Evolutionary conservation across 2,797 vertebrate species (phyloP).

Genomic region (Psittacula echo): DNA sequence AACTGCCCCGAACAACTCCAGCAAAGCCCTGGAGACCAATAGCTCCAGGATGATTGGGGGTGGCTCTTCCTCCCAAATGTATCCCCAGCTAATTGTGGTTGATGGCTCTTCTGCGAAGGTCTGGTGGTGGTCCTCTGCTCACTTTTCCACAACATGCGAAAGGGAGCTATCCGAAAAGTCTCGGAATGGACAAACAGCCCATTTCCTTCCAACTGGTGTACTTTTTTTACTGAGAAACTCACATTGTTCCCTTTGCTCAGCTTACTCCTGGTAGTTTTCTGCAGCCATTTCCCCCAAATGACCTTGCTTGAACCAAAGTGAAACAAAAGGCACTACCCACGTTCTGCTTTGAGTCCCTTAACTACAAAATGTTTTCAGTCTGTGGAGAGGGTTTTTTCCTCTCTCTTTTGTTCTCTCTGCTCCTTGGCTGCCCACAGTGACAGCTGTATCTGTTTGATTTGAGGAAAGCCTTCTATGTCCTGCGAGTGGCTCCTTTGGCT

Average conservation of each 20-base stretch:
- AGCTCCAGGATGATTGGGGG: neutral
- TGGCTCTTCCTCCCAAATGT: neutral
- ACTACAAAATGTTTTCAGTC: neutral
- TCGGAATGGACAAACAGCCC: neutral
- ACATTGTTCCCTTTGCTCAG: neutral
- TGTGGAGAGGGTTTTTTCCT: neutral
- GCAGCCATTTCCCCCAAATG: neutral
- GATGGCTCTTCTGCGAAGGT: neutral
- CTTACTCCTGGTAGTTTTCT: neutral
- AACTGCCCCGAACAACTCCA: neutral
- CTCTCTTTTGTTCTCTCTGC: neutral
- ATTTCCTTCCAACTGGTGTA: neutral
- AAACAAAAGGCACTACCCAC: neutral
- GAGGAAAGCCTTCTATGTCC: constrained; percentile 30
- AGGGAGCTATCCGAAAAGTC: neutral
- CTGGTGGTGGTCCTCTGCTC: neutral
- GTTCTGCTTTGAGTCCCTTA: neutral
- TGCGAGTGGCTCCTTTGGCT: constrained; percentile 47
- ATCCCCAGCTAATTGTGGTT: neutral
- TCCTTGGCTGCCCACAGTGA: constrained; percentile 18
- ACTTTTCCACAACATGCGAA: neutral
- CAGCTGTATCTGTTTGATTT: constrained; percentile 30
- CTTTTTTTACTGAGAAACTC: neutral
- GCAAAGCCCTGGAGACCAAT: neutral
- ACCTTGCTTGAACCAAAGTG: neutral